Evolutionary conservation across 2,797 vertebrate species (phyloP), one percentile per base, ranked within the genome.

Genomic region (Poliocrania exsul): DNA sequence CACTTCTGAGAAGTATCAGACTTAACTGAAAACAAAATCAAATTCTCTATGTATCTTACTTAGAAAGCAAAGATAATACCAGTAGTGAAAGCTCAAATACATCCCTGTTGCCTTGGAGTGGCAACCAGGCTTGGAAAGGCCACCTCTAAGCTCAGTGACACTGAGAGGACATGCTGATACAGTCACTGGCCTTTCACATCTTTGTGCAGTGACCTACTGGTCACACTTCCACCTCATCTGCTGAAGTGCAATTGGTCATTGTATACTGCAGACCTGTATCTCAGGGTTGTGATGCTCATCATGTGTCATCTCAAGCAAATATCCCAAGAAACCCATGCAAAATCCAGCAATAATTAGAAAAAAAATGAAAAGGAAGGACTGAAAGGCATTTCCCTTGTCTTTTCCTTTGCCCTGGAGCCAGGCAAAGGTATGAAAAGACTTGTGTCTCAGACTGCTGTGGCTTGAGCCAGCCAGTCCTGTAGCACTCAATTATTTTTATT

Each of bases 281-380:
- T 20, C 20, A 71, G 33, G 24, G 31, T 75, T 0, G 0, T 47
- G 65, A 42, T 0, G 0, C 11, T 83, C 53, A 13, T 40, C 3
- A 1, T 46, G 37, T 33, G 42, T 54, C 40, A 54, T 42, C 38
- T 81, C 5, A 1, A 74, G 57, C 11, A 69, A 80, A 58, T 16
- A 23, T 15, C 25, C 15, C 29, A 75, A 60, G 47, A 90, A 95
- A 73, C 24, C 8, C 60, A 60, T 3, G 31, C 38, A 85, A 83
- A 91, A 81, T 80, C 28, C 54, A 74, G 35, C 24, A 87, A n/a
- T 35, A 91, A 24, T 0, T 53, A 75, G 31, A 89, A 58, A 92
- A 26, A 82, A 86, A 50, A 47, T 23, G 35, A 53, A 91, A 89
- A 8, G 11, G 54, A 84, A 70, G 7, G 10, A 60, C 26, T 60